Conservation (phyloP, 2,113 vertebrate species). For the Anolis sagrei region DNA sequence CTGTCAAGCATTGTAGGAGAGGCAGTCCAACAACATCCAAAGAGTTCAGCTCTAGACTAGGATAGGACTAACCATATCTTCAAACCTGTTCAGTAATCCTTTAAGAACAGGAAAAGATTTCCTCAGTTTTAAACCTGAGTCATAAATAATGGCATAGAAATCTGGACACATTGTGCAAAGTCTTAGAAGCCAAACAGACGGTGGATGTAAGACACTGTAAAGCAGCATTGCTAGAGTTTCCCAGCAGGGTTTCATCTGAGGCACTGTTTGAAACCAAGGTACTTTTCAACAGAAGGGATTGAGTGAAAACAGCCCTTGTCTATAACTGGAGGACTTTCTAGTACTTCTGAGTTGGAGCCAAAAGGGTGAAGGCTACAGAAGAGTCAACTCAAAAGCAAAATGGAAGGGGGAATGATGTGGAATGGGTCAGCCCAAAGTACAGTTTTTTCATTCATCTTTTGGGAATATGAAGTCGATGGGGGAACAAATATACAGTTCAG, state of each 20-base stretch:
- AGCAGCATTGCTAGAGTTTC: not conserved
- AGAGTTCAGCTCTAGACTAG: no score
- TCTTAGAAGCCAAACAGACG: not conserved
- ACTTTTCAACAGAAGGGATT: not conserved
- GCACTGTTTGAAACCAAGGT: not conserved
- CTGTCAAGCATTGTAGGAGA: no score
- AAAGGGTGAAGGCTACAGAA: not conserved
- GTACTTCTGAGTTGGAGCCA: not conserved
- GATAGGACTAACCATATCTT: not conserved
- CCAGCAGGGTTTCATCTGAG: conserved; percentile 4
- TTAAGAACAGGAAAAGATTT: not conserved
- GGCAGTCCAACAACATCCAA: no score
- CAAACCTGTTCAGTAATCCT: not conserved
- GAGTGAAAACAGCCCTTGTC: not conserved
- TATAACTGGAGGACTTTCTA: not conserved
- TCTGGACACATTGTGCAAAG: not conserved
- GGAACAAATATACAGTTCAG: not conserved
- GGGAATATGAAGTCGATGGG: conserved; percentile 3
- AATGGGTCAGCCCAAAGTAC: not conserved
- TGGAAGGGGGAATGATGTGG: not conserved
- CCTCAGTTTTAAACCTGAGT: not conserved
- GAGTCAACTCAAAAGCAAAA: not conserved
- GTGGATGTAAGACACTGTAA: not conserved
- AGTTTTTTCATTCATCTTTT: rapidly evolving
- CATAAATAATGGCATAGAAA: not conserved